Evolutionary conservation across 2,888 invertebrate species (phyloP).

Genomic region (Mythimna lalbum): DNA sequence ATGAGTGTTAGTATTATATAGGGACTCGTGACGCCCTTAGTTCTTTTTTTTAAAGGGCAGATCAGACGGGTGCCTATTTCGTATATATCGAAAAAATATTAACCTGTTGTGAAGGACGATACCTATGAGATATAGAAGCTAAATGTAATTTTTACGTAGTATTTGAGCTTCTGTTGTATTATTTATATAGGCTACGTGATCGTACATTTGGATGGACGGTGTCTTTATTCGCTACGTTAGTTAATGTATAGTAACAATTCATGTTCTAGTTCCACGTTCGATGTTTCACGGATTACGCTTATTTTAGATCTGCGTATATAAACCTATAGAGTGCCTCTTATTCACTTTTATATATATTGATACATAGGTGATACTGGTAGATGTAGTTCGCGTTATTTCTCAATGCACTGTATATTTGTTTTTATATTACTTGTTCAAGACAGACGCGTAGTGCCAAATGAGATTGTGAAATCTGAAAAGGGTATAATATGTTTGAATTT

Average conservation of each 20-base stretch:
- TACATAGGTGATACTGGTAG: slow-evolving; percentile 83
- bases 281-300: slow-evolving; percentile 89
- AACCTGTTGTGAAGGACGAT: slow-evolving; percentile 89
- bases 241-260: slow-evolving; percentile 71
- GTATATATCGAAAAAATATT: slow-evolving; percentile 74
- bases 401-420: slow-evolving; percentile 79
- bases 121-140: slow-evolving; percentile 85
- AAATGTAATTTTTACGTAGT: slow-evolving; percentile 82
- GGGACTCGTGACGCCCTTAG: slow-evolving; percentile 73
- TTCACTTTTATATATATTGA: slow-evolving; percentile 91
- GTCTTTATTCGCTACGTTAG: slow-evolving; percentile 69
- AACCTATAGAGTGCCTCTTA: slow-evolving; percentile 91
- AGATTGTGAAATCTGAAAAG: slow-evolving; percentile 56
- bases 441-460: slow-evolving; percentile 87
- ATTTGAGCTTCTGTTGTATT: slow-evolving; percentile 74
- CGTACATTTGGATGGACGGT: slow-evolving; percentile 67
- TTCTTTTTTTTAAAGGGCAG: slow-evolving; percentile 72
- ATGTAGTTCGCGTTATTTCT: slow-evolving; percentile 69
- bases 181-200: slow-evolving; percentile 70
- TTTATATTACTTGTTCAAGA: slow-evolving; percentile 68
- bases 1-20: slow-evolving; percentile 83
- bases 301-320: slow-evolving; percentile 88
- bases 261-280: slow-evolving; percentile 79
- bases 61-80: slow-evolving; percentile 76
- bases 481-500: slow-evolving; percentile 64